Evolutionary conservation across 2,888 invertebrate genomes (phyloP).

Genomic region (Fragum whitleyi): DNA sequence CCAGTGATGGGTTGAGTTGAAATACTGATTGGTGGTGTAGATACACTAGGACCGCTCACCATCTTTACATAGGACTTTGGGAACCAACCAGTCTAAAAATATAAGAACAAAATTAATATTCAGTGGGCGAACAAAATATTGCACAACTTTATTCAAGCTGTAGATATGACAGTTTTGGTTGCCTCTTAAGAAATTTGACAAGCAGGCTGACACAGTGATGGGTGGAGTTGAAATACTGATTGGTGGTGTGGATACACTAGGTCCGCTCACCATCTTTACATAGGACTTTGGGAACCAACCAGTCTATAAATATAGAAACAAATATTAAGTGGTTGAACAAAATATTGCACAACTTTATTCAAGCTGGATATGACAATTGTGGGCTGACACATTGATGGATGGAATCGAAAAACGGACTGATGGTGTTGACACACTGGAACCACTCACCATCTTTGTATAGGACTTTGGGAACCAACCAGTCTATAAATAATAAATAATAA

Average conservation of each 20-base stretch:
- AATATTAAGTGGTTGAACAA: neutral
- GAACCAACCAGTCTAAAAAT: constrained; percentile 87
- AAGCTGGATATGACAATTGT: no score
- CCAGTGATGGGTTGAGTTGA: neutral
- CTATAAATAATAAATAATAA: constrained; percentile 66
- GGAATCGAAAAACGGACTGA: constrained; percentile 26
- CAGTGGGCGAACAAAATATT: no score
- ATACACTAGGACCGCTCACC: constrained; percentile 72
- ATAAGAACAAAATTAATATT: neutral
- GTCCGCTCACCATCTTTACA: constrained; percentile 85
- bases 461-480: constrained; percentile 89
- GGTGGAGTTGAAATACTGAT: constrained; percentile 27
- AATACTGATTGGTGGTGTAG: constrained; percentile 36
- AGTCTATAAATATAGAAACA: constrained; percentile 70
- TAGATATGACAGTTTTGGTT: no score
- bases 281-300: constrained; percentile 89
- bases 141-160: no score
- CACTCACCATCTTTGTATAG: constrained; percentile 86
- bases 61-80: constrained; percentile 88
- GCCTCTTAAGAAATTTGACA: no score
- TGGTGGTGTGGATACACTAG: constrained; percentile 39
- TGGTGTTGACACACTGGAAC: constrained; percentile 48
- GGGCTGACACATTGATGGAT: no score
- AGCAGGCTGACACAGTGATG: no score
- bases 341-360: no score